Conservation (phyloP, 2,888 invertebrate genomes). For the Scaptodrosophila latifasciaeformis region DNA sequence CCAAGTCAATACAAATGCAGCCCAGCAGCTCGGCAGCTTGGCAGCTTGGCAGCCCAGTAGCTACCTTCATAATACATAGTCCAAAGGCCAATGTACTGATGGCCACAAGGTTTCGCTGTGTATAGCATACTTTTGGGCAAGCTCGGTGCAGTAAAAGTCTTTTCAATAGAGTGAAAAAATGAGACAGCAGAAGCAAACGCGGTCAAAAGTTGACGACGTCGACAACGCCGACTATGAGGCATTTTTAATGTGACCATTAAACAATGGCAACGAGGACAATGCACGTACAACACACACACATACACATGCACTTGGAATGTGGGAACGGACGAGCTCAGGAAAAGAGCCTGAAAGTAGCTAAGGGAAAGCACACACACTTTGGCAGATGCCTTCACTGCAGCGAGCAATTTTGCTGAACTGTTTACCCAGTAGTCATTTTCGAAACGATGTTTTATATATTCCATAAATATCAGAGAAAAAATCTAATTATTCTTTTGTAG, state of each 20-base stretch:
- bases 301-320: background rate
- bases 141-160: conserved; percentile 18
- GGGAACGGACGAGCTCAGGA: too few species aligned
- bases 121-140: conserved; percentile 42
- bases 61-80: conserved; percentile 25
- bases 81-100: conserved; percentile 31
- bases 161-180: conserved; percentile 30
- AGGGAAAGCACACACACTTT: background rate
- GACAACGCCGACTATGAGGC: conserved; percentile 52
- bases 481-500: too few species aligned
- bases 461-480: background rate
- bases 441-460: background rate
- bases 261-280: conserved; percentile 64
- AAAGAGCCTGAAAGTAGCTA: conserved; percentile 25
- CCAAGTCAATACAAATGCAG: conserved; percentile 39
- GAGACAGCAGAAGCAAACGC: conserved; percentile 24
- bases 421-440: conserved; percentile 34
- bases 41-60: conserved; percentile 2
- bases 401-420: conserved; percentile 16
- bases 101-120: conserved; percentile 32
- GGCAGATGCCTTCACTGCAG: too few species aligned
- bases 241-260: conserved; percentile 68
- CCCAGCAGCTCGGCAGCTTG: too few species aligned
- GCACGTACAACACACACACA: conserved; percentile 25
- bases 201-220: conserved; percentile 44